These are phyloP conservation scores for Drosophila sulfurigaster DNA, from an alignment of 1,140 invertebrate genomes.

Conservation along the genomic window DNA sequence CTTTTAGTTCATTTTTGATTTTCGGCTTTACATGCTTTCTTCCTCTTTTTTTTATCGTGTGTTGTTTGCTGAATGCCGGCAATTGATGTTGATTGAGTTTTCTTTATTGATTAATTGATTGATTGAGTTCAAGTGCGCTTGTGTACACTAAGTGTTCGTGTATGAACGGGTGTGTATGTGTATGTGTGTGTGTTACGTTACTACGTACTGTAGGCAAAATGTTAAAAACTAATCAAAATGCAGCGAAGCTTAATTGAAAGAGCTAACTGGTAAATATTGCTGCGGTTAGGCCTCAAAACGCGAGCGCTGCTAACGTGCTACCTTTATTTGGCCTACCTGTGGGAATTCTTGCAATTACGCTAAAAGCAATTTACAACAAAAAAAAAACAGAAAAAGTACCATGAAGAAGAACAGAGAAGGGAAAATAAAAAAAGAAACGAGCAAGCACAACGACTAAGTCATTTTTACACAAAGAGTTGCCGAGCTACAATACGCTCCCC, in stretches of 20 bases:
- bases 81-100: slow-evolving; percentile 77
- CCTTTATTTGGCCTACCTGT: slow-evolving; percentile 60
- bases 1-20: slow-evolving; percentile 40
- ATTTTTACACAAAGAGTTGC: slow-evolving; percentile 43
- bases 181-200: slow-evolving; percentile 22
- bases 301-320: slow-evolving; percentile 25
- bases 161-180: slow-evolving; percentile 8
- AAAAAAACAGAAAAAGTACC: slow-evolving; percentile 17
- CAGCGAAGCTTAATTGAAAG: slow-evolving; percentile 72
- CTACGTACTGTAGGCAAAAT: slow-evolving; percentile 42
- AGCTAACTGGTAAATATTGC: slow-evolving; percentile 58
- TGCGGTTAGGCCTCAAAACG: slow-evolving; percentile 63
- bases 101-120: slow-evolving; percentile 79
- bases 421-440: slow-evolving; percentile 24
- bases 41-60: background rate
- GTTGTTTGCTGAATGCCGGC: slow-evolving; percentile 56
- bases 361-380: slow-evolving; percentile 74
- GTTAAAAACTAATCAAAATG: slow-evolving; percentile 80
- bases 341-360: slow-evolving; percentile 78
- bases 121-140: slow-evolving; percentile 69
- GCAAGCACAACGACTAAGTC: slow-evolving; percentile 43
- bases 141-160: slow-evolving; percentile 20
- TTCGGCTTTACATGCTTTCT: slow-evolving; percentile 19
- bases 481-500: slow-evolving; percentile 18
- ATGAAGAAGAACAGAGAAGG: slow-evolving; percentile 11